Base-by-base conservation (phyloP, 2,113 vertebrate genomes). In the Ahaetulla prasina region DNA sequence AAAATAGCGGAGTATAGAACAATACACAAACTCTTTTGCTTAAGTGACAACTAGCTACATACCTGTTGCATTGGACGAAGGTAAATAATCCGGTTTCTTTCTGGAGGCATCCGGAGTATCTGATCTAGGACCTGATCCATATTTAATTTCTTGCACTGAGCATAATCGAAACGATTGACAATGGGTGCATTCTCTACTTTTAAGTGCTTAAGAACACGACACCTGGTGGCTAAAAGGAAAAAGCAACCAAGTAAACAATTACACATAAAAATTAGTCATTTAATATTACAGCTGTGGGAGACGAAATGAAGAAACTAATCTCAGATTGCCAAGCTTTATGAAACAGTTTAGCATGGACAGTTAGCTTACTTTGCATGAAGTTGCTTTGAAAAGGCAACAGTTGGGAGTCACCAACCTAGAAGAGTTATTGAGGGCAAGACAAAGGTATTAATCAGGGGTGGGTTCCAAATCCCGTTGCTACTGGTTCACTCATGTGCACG, bases 41-140 rank as follows among this genome's bases (percentile, higher is more conserved):
- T n/a, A 60, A 89, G 57, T 0, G 4, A 52, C 91, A 90, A 57
- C 0, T 80, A 12, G 9, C 0, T 35, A 4, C 11, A 86, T 89
- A 99, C 99, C 98, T 99, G 99, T 95, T 99, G 99, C 99, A 99
- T 99, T 3, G 99, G 99, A 2, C 99, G 98, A 95, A 99, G 98
- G 95, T 99, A 99, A 93, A 99, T 99, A 94, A 99, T 99, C 22
- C 99, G 98, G 96, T 99, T 99, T 96, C 99, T 98, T 95, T 99
- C 99, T 0, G 99, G 98, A 39, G 99, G 99, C 98, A 99, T 99
- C 93, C 98, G 98, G 43, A 99, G 97, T 89, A 99, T 99, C 96
- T 99, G 99, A 96, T 99, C 99, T 93, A 99, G 97, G 22, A 99
- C 98, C 96, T 99, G 99, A 91, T 99, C 98, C 98, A 99, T 99